A percentile compares a stretch with the other conserved stretches of the same genome.
Conservation (phyloP, 2,797 vertebrate genomes). For the Arremon brunneinucha region DNA sequence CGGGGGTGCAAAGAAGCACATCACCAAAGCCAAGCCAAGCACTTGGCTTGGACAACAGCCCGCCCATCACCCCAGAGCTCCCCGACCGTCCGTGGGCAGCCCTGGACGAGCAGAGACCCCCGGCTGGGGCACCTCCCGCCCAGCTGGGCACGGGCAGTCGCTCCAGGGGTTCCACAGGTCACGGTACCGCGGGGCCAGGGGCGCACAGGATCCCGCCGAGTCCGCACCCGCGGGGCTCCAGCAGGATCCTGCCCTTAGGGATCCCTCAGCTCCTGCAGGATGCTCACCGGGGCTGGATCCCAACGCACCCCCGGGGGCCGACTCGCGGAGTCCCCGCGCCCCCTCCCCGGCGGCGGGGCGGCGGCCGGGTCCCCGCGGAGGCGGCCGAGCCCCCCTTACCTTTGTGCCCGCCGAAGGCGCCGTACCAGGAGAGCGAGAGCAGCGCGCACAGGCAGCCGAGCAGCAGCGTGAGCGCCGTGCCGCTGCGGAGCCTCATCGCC, state of each 20-base stretch:
- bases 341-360: not conserved
- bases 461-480: slow-evolving; percentile 95
- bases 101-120: not conserved
- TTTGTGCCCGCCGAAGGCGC: slow-evolving; percentile 94
- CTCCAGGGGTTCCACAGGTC: not conserved
- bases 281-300: not conserved
- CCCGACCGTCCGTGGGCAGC: not conserved
- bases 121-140: not conserved
- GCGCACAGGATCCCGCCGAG: not conserved
- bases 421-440: slow-evolving; percentile 95
- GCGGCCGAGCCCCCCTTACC: slow-evolving; percentile 75
- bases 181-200: not conserved
- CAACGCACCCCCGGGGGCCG: too few species aligned
- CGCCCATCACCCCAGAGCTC: fast-evolving
- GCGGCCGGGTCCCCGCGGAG: not conserved
- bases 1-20: fast-evolving
- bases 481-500: slow-evolving; percentile 98
- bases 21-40: not conserved
- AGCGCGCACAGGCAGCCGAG: slow-evolving; percentile 92
- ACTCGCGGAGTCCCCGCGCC: not conserved
- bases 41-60: not conserved
- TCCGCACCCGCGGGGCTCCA: not conserved
- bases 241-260: not conserved
- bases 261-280: not conserved
- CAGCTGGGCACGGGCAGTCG: not conserved